These are phyloP conservation scores for Propithecus deckenii DNA, from an alignment of 2,797 vertebrate species.

Conservation along the genomic window DNA sequence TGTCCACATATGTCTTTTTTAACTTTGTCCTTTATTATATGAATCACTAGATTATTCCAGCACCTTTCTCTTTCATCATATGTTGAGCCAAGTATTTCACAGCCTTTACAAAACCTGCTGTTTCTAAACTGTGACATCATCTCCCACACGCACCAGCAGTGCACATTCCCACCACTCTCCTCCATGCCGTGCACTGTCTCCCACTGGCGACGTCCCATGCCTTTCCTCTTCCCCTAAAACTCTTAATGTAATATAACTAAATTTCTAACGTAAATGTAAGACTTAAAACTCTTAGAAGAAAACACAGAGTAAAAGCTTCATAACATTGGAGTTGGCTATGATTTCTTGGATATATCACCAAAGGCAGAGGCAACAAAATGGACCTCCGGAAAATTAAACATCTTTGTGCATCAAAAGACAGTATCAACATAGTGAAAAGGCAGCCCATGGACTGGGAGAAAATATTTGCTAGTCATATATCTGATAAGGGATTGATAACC, in stretches of 20 bases:
- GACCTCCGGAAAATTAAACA: too few relatives aligned
- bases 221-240: neutral
- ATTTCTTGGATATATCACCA: too few relatives aligned
- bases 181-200: neutral
- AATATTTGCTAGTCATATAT: too few relatives aligned
- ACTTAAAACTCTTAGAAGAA: neutral
- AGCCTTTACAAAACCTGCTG: neutral
- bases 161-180: neutral
- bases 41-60: neutral
- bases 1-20: neutral
- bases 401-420: too few relatives aligned
- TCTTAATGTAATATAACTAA: too few relatives aligned
- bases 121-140: neutral
- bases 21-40: neutral
- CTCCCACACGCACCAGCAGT: neutral
- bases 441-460: too few relatives aligned
- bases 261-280: neutral
- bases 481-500: too few relatives aligned
- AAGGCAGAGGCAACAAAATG: too few relatives aligned
- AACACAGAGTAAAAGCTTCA: too few relatives aligned
- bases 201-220: neutral
- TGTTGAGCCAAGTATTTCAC: neutral
- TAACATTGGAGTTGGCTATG: too few relatives aligned
- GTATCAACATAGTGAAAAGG: too few relatives aligned
- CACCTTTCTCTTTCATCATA: neutral